Base-by-base conservation (phyloP, 2,113 vertebrate genomes). In the Anguilla japonica region DNA sequence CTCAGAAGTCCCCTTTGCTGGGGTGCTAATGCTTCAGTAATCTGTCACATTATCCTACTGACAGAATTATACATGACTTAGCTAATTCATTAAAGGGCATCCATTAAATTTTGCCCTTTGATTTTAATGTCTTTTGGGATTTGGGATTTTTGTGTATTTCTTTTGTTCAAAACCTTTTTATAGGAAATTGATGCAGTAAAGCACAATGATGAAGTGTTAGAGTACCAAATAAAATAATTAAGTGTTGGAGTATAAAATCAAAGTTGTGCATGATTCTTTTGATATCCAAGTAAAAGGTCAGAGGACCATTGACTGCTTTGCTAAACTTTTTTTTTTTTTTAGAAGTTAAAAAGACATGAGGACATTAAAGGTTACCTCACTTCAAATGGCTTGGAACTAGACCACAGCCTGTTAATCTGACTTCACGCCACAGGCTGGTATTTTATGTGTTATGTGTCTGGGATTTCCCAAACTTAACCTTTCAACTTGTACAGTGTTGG, bases 91-190 rank as follows among this genome's bases (percentile, higher is more conserved):
- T 90, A 93, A 92, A 89, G 84, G 41, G 86, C 83, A 60, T 81
- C 78, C 41, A 89, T 90, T 87, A 88, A 89, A 86, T 79, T 79
- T 41, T 78, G 81, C 80, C 50, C 53, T 89, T 39, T 87, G 85
- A 90, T 93, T 90, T 91, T 90, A 92, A 89, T 84, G 87, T 81
- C 89, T 87, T 91, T 84, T 86, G 91, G 87, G 92, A 90, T 91
- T 90, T 86, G 91, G 87, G 92, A 90, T 91, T 90, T 85, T n/a
- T 34, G 26, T 53, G 20, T 50, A 34, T 83, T 86, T 84, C 83
- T 53, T 53, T 67, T 50, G 71, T 84, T 86, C 84, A 57, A 67
- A 80, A 84, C 87, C 40, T 50, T n/a, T 20, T 82, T n/a, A 82
- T 50, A 83, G 14, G 46, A 41, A 43, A 20, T 22, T 53, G 84